These are phyloP conservation scores for Staurois parvus DNA, from an alignment of 2,797 vertebrate genomes.

Conservation along the genomic window DNA sequence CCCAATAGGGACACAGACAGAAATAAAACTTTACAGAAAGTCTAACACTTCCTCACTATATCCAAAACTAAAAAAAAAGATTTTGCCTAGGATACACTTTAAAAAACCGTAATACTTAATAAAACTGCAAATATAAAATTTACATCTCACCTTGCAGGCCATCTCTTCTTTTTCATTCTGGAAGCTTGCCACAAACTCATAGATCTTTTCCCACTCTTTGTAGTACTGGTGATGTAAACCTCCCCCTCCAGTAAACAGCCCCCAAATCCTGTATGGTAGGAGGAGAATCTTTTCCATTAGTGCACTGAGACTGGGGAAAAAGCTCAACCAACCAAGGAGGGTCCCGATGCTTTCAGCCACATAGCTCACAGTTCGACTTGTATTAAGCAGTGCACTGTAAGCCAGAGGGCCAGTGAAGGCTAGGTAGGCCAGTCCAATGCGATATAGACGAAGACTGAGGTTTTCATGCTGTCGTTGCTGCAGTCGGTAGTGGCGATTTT, in stretches of 20 bases:
- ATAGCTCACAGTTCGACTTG: conserved; percentile 80
- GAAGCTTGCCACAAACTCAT: conserved; percentile 81
- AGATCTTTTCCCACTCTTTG: conserved; percentile 76
- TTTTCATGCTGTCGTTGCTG: not conserved
- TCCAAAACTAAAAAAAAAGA: too few relatives aligned
- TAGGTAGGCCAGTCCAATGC: conserved; percentile 82
- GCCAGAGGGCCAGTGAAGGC: conserved; percentile 84
- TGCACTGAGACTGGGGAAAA: conserved; percentile 81
- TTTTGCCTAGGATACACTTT: too few relatives aligned
- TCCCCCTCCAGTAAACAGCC: conserved; percentile 75
- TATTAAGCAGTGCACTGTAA: conserved; percentile 83
- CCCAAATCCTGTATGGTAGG: conserved; percentile 79
- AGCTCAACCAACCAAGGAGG: conserved; percentile 82
- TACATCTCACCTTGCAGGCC: conserved; percentile 79
- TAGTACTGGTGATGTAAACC: conserved; percentile 71
- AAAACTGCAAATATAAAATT: not conserved
- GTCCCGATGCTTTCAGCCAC: conserved; percentile 82
- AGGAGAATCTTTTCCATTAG: conserved; percentile 81
- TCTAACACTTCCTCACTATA: too few relatives aligned
- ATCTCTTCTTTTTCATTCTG: conserved; percentile 78
- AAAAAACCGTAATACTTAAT: not conserved
- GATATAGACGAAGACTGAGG: conserved; percentile 80
- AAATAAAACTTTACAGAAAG: too few relatives aligned
- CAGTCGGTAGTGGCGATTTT: conserved; percentile 77
- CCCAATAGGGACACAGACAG: too few relatives aligned